These are phyloP conservation scores for Neocrepidodera transversa DNA, from an alignment of 2,888 invertebrate genomes.

Conservation along the genomic window DNA sequence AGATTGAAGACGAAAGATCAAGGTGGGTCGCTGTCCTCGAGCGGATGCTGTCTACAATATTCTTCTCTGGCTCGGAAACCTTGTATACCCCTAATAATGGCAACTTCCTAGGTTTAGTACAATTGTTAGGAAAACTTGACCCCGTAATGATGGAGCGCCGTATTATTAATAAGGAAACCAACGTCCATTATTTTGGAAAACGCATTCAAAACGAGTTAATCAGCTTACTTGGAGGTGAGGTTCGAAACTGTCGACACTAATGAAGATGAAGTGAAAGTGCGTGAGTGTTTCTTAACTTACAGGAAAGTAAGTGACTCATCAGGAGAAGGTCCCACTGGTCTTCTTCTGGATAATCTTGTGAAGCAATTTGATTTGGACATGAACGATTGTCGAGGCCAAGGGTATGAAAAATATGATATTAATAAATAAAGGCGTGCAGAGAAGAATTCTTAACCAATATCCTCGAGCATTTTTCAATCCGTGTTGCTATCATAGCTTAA, in stretches of 20 bases:
- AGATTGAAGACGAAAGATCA: slow-evolving; percentile 5
- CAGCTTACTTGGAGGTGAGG: neutral
- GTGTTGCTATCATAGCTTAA: too few relatives aligned
- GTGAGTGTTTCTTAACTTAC: slow-evolving; percentile 1
- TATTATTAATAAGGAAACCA: neutral
- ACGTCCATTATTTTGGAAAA: neutral
- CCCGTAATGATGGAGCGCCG: too few relatives aligned
- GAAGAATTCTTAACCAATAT: too few relatives aligned
- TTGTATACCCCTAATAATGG: neutral
- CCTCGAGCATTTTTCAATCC: too few relatives aligned
- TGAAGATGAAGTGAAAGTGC: neutral
- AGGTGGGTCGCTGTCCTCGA: neutral
- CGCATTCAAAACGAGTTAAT: slow-evolving; percentile 7
- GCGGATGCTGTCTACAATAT: neutral
- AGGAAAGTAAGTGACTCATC: neutral
- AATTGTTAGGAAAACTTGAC: too few relatives aligned
- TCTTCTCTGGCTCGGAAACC: neutral
- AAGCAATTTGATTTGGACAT: slow-evolving; percentile 2
- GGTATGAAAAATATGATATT: neutral
- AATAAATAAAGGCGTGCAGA: too few relatives aligned
- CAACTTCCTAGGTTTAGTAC: too few relatives aligned
- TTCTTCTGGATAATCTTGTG: neutral
- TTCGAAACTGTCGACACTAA: neutral
- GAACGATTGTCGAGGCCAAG: neutral
- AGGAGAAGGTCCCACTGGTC: neutral